Percentiles rank a stretch among this genome's conserved stretches.
Evolutionary conservation across 2,113 vertebrate species (phyloP).

Genomic region (Pluvialis apricaria): DNA sequence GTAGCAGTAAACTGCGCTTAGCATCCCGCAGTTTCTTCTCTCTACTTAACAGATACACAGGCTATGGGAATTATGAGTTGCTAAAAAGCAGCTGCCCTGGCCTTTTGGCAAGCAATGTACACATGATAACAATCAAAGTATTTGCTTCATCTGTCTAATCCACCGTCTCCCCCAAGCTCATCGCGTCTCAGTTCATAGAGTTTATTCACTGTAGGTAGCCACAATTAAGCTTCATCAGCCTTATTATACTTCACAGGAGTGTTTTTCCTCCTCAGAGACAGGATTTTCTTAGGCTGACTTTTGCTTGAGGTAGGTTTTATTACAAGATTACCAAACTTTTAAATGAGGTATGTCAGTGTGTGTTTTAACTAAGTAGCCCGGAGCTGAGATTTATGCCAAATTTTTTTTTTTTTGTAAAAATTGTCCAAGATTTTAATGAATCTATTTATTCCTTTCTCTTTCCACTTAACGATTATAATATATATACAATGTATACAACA

Average conservation of each 20-base stretch:
- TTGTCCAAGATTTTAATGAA: background rate
- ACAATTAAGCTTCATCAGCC: background rate
- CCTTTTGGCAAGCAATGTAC: background rate
- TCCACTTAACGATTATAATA: background rate
- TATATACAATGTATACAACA: background rate
- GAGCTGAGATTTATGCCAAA: background rate
- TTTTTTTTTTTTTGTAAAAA: background rate
- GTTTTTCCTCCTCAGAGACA: background rate
- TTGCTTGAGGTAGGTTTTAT: background rate
- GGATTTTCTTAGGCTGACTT: background rate
- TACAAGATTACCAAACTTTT: background rate
- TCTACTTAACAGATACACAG: background rate
- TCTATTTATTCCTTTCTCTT: background rate
- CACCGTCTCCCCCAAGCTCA: background rate
- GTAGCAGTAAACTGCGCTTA: background rate
- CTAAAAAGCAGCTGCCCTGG: background rate
- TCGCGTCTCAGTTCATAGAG: rapidly evolving
- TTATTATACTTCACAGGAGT: background rate
- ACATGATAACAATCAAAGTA: background rate
- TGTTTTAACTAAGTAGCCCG: background rate
- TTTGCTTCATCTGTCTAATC: background rate
- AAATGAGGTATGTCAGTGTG: background rate
- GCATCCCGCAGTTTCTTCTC: background rate
- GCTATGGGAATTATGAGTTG: background rate
- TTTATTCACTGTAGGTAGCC: background rate